Base-by-base conservation (phyloP, 2,888 invertebrate genomes). In the Pandemis corylana region DNA sequence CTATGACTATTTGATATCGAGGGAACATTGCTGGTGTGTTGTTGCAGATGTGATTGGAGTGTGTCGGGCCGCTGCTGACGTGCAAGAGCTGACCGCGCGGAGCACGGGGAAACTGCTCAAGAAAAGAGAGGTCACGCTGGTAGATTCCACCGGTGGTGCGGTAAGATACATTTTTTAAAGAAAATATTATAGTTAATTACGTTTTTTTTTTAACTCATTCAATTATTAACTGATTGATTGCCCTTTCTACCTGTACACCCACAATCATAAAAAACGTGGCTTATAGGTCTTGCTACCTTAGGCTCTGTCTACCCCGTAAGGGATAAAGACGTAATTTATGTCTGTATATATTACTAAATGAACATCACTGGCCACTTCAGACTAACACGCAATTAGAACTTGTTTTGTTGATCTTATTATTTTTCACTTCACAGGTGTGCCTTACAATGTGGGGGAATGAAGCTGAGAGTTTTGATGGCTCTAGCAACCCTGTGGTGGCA, bases 381-480 rank as follows among this genome's bases (percentile, higher is more conserved):
- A 36, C 28, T 36, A 36, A 44, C 44, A 7, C 42, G 0, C 44
- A 7, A 0, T 44, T 44, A 9, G 0, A 44, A 44, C 44, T 44
- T 66, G 36, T 5, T 49, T 53, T 41, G 20, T 72, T 76, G 46
- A 71, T 59, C 56, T 78, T 75, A 20, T 77, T 36, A 66, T 71
- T 42, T 71, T 68, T 44, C n/a, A 62, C 20, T 20, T 89, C 87
- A 42, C 84, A 97, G 97, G 95, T 98, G 36, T 92, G 91, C n/a
- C 86, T 99, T 5, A 99, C 99, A 0, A 89, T 99, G 0, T 99
- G 99, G 99, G 98, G 98, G 4, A 95, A 94, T 49, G 97, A 98
- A 85, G 99, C 99, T 0, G 97, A 97, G 84, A 96, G 96, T 74
- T 99, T 99, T 87, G 96, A 97, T 82, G 97, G 96, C 0, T 94